Evolutionary conservation across 2,113 vertebrate genomes (phyloP).

Genomic region (Anhinga rufa): DNA sequence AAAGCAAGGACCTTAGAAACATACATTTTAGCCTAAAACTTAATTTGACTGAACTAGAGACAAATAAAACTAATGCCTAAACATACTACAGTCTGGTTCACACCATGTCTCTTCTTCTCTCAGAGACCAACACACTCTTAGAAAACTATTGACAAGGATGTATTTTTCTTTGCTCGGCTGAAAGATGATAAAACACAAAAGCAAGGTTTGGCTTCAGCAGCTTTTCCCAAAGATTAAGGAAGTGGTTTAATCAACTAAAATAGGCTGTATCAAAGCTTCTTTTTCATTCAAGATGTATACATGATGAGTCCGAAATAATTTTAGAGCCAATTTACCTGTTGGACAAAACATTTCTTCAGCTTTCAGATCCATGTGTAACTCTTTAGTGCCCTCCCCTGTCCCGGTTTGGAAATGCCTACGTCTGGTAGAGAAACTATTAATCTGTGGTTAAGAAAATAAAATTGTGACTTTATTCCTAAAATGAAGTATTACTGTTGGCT

Average conservation of each 20-base stretch:
- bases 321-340: not conserved
- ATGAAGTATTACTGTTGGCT: not conserved
- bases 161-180: not conserved
- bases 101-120: not conserved
- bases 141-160: not conserved
- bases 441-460: not conserved
- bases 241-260: not conserved
- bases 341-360: not conserved
- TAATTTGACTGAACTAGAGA: not conserved
- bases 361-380: constrained; percentile 33
- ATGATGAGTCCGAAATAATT: not conserved
- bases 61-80: not conserved
- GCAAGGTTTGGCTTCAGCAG: not conserved
- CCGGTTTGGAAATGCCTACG: not conserved
- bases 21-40: not conserved
- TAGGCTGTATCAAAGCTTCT: not conserved
- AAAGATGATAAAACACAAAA: not conserved
- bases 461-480: not conserved
- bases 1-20: not conserved
- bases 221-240: not conserved
- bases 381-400: constrained; percentile 70
- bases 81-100: not conserved
- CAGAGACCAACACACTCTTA: not conserved
- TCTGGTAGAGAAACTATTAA: not conserved
- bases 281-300: not conserved